Base-by-base conservation (phyloP, 2,113 vertebrate genomes). In the Aplodontia rufa region DNA sequence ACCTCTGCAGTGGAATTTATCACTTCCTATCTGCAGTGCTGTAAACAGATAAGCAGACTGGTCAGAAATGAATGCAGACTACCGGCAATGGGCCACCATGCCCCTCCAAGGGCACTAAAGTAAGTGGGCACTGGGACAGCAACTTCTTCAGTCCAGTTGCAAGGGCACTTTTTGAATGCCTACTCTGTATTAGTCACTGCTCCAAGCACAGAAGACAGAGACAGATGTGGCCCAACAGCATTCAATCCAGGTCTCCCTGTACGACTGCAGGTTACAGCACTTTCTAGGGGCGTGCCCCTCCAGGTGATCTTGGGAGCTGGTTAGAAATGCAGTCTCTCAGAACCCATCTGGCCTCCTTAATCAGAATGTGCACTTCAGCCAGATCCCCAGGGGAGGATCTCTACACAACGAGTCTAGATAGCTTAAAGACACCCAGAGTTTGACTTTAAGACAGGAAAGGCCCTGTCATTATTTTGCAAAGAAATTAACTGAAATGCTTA, bases 11-110 rank as follows among this genome's bases (percentile, higher is more conserved):
- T 30, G 13, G 32, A n/a, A 74, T 53, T 60, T 9, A 19, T 37
- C 47, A 49, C 75, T 53, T 86, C 87, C 42, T 35, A 32, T 80
- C 74, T 64, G 78, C 55, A n/a, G 40, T 9, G 87, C 47, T 55
- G 64, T 28, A 62, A 60, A 81, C 26, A 89, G 69, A 92, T 90
- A 96, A 93, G 8, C 66, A 49, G 51, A 82, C 35, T 4, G 3
- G 35, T 22, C 64, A 45, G 62, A 49, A 58, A 76, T 40, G 28
- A 69, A 51, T 4, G 6, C 32, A 16, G 47, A 32, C 80, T 22
- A 47, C 13, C n/a, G n/a, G n/a, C 11, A 40, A 5, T 0, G 75
- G 45, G 9, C 22, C 35, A 16, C 60, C 66, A 11, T 1, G 2
- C n/a, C 64, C 58, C 26, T 40, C 81, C 74, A 35, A 47, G 26